Percentiles rank a stretch among this genome's conserved stretches.
These are phyloP conservation scores for Lutjanus campechanus DNA, from an alignment of 2,797 vertebrate species.

Conservation along the genomic window DNA sequence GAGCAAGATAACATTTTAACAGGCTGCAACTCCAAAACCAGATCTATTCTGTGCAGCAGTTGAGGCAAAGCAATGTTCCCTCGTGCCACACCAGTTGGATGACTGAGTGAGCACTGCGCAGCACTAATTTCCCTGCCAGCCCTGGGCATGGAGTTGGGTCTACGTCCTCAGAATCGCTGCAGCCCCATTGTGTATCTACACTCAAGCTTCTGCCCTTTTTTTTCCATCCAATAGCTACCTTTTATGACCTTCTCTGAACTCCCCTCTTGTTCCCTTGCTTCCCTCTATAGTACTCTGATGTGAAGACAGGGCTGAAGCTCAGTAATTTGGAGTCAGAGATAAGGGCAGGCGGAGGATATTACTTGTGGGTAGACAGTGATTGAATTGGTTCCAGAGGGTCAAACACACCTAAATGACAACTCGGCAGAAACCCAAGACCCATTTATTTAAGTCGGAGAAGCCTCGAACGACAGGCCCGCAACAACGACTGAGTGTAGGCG, in stretches of 20 bases:
- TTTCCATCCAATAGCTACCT: constrained; percentile 54
- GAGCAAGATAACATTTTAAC: constrained; percentile 67
- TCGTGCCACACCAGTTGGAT: constrained; percentile 51
- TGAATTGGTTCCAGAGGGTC: constrained; percentile 78
- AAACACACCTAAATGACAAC: constrained; percentile 79
- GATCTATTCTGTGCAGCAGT: constrained; percentile 59
- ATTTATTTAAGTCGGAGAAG: constrained; percentile 67
- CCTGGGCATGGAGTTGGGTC: constrained; percentile 21
- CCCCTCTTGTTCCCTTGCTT: constrained; percentile 38
- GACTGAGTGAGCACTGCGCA: constrained; percentile 44
- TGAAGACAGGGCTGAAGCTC: constrained; percentile 54
- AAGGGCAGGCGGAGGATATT: constrained; percentile 72
- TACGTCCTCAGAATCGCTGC: constrained; percentile 20
- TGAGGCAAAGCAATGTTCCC: constrained; percentile 47
- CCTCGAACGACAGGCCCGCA: constrained; percentile 28
- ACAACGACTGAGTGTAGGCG: constrained; percentile 31
- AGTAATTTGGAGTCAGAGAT: constrained; percentile 76
- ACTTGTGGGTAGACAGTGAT: constrained; percentile 75
- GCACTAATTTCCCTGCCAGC: constrained; percentile 56
- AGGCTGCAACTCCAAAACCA: constrained; percentile 58
- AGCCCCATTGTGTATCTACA: constrained; percentile 50
- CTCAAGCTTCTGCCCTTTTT: constrained; percentile 35
- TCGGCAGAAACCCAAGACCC: constrained; percentile 48
- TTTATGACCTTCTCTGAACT: constrained; percentile 64
- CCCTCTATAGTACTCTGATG: constrained; percentile 51